These are phyloP conservation scores for Andrena cerasifolii DNA, from an alignment of 1,140 invertebrate genomes.

Conservation along the genomic window DNA sequence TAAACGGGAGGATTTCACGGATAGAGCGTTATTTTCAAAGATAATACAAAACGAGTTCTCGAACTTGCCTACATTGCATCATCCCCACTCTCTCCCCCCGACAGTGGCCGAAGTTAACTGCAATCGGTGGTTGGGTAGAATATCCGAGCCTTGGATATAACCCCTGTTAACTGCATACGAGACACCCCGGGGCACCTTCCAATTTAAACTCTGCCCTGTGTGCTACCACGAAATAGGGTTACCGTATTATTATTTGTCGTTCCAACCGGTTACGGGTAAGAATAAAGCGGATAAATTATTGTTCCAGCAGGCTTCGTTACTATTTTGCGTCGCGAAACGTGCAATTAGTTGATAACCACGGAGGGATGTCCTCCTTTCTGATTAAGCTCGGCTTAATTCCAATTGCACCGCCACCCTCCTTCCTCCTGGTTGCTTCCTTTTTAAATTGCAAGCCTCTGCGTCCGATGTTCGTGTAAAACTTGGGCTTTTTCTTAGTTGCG, in stretches of 20 bases:
- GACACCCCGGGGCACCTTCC: slow-evolving; percentile 51
- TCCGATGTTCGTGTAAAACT: too few relatives aligned
- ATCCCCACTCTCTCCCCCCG: not conserved
- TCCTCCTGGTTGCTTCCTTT: not conserved
- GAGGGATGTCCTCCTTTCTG: not conserved
- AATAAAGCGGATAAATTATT: slow-evolving; percentile 22
- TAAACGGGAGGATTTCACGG: slow-evolving; percentile 8
- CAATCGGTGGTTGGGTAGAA: slow-evolving; percentile 39
- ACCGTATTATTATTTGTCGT: slow-evolving; percentile 52
- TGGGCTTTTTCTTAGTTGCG: too few relatives aligned
- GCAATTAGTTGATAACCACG: not conserved
- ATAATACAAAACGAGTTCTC: slow-evolving; percentile 39
- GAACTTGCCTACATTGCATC: slow-evolving; percentile 33
- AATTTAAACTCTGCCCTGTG: slow-evolving; percentile 51
- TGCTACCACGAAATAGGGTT: slow-evolving; percentile 40
- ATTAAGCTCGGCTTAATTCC: not conserved
- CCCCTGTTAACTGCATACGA: slow-evolving; percentile 49
- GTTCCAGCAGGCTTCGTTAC: not conserved
- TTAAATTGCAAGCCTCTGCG: not conserved
- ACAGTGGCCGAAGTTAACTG: slow-evolving; percentile 45
- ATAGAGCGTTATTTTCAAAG: slow-evolving; percentile 2
- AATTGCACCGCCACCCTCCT: not conserved
- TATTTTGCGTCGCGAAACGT: not conserved
- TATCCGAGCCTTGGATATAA: slow-evolving; percentile 39
- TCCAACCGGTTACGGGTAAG: not conserved